Percentiles rank a stretch among this genome's conserved stretches.
Evolutionary conservation across 1,140 invertebrate genomes (phyloP).

Genomic region (Phymorhynchus buccinoides): DNA sequence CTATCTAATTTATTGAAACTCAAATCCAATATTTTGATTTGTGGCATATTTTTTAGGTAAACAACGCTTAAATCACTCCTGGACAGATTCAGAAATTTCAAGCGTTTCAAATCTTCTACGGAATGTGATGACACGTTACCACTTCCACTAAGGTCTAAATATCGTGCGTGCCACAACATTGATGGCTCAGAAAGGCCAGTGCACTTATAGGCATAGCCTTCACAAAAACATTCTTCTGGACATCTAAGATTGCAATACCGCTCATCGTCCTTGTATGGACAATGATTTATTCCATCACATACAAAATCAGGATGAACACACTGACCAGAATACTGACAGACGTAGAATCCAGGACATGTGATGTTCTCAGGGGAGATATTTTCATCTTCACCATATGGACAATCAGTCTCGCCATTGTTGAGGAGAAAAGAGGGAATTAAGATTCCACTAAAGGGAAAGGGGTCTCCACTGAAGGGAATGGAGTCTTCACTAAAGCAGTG

Average conservation of each 20-base stretch:
- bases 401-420: not conserved
- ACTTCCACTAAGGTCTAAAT: constrained; percentile 12
- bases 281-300: constrained; percentile 36
- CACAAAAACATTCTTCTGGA: constrained; percentile 28
- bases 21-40: constrained; percentile 28
- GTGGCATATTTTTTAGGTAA: not conserved
- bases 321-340: constrained; percentile 3
- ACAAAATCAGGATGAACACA: constrained; percentile 29
- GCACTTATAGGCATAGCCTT: constrained; percentile 33
- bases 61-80: not conserved
- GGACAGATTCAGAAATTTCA: constrained; percentile 36
- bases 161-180: constrained; percentile 1
- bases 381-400: not conserved
- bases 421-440: constrained; percentile 8
- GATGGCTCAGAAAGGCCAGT: not conserved
- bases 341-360: constrained; percentile 19
- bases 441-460: too few relatives aligned
- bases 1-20: constrained; percentile 20
- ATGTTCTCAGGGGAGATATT: not conserved
- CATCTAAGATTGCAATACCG: constrained; percentile 25
- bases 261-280: constrained; percentile 40
- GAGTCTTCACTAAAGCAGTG: not conserved
- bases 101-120: not conserved
- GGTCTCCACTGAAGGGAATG: too few relatives aligned
- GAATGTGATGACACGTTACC: not conserved